Evolutionary conservation across 2,797 vertebrate species (phyloP).

Genomic region (Psittacula echo): DNA sequence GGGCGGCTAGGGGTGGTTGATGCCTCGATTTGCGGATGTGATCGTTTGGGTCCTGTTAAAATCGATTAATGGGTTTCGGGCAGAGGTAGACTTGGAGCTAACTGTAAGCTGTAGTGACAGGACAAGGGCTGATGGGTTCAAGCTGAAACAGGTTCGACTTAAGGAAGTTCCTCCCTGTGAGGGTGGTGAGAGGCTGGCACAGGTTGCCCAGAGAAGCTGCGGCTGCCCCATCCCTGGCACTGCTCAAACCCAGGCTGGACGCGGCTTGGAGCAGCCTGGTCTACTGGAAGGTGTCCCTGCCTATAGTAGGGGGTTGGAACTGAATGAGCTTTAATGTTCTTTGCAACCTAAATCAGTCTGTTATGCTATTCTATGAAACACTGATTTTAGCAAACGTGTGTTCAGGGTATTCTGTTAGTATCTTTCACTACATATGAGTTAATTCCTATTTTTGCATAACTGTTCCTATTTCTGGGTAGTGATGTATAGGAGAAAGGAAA

Average conservation of each 20-base stretch:
- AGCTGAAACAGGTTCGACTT: background rate
- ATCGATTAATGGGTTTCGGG: background rate
- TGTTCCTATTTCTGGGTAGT: background rate
- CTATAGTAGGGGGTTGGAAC: background rate
- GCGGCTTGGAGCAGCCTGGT: background rate
- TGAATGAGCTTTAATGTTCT: background rate
- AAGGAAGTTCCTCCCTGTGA: background rate
- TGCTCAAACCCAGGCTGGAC: background rate
- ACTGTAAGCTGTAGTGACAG: background rate
- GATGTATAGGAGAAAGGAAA: rapidly evolving
- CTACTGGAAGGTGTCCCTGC: background rate
- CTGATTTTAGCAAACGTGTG: background rate
- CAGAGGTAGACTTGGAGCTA: background rate
- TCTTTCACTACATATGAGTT: background rate
- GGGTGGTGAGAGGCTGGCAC: background rate
- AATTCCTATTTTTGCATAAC: background rate
- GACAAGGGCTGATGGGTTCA: background rate
- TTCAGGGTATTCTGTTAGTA: background rate
- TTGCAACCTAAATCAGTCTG: background rate
- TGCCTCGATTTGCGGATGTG: no score
- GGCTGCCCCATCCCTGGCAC: background rate
- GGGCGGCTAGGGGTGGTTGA: no score
- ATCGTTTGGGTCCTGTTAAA: background rate
- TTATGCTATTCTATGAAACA: background rate
- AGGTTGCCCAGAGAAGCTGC: background rate